These are phyloP conservation scores for Mythimna lalbum DNA, from an alignment of 2,888 invertebrate species.

Conservation along the genomic window DNA sequence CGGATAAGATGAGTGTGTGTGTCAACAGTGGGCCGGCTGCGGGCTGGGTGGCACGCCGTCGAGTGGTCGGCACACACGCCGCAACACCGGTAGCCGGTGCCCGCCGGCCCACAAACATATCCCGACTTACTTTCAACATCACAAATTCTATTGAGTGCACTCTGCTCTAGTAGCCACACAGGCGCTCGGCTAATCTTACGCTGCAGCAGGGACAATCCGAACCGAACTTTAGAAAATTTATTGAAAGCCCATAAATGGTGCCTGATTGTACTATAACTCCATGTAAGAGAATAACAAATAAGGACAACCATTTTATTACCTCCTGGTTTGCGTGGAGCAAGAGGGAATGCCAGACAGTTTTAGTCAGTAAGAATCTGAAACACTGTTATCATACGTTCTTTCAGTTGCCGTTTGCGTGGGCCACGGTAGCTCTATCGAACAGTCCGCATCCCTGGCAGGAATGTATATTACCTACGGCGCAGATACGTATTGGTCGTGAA, in stretches of 20 bases:
- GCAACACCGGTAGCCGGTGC: slow-evolving; percentile 83
- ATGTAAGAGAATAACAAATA: background rate
- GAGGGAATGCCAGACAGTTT: too few relatives aligned
- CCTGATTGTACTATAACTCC: background rate
- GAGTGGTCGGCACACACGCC: slow-evolving; percentile 85
- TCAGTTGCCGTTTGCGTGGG: too few relatives aligned
- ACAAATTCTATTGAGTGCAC: slow-evolving; percentile 78
- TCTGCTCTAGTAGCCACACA: slow-evolving; percentile 52
- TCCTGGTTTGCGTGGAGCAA: too few relatives aligned
- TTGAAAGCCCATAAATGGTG: background rate
- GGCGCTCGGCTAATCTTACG: slow-evolving; percentile 30
- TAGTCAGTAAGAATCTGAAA: too few relatives aligned
- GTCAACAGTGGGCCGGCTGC: slow-evolving; percentile 67
- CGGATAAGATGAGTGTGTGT: slow-evolving; percentile 69
- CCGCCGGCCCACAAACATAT: slow-evolving; percentile 88
- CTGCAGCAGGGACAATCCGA: background rate
- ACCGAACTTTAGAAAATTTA: too few relatives aligned
- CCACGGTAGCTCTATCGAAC: too few relatives aligned
- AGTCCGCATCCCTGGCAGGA: too few relatives aligned
- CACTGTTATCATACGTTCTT: too few relatives aligned
- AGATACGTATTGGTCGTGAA: too few relatives aligned
- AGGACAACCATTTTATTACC: too few relatives aligned
- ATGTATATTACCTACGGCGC: background rate
- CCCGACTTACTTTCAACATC: slow-evolving; percentile 80
- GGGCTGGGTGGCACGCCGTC: slow-evolving; percentile 84